Base-by-base conservation (phyloP, 2,888 invertebrate genomes). In the Zygaena filipendulae region DNA sequence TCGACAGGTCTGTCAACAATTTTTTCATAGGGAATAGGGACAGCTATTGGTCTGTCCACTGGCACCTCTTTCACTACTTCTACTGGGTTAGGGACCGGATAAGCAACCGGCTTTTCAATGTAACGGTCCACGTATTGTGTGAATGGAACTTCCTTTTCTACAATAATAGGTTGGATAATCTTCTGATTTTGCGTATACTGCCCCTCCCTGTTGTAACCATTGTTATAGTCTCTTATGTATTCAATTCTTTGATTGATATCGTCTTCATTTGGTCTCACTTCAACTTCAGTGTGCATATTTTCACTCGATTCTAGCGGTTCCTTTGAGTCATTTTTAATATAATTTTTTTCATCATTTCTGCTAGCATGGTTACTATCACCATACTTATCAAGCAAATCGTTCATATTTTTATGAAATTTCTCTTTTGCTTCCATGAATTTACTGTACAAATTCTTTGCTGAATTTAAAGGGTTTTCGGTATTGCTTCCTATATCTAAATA, bases 1-100 rank as follows among this genome's bases (percentile, higher is more conserved):
- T 80, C 75, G 1, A 79, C 58, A 1, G 83, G 83, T 48, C 75
- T 82, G 40, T 84, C 82, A 1, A 83, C 63, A 3, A 81, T 57
- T 36, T 75, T 82, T 33, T 85, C 84, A 20, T 62, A 61, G n/a
- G 63, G 63, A 1, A 82, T 71, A 0, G 71, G 60, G 2, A 69
- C 58, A 2, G 74, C 63, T 1, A 80, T 63, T 2, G 70, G 75
- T 23, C 82, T 71, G 24, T 77, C 71, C 1, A 72, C 58, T 12
- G 66, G 61, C 2, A 70, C 58, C 35, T 63, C 50, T 42, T 59
- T 62, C 8, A 54, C 42, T 1, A 74, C 59, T 36, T 68, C 59
- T 7, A 63, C 60, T 9, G 70, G 57, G 27, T 74, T 59, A n/a
- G n/a, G n/a, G n/a, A n/a, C n/a, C 23, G 81, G 59, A 48, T 79